Percentiles rank a stretch among this genome's conserved stretches.
These are phyloP conservation scores for Knipowitschia caucasica DNA, from an alignment of 2,797 vertebrate genomes.

Conservation along the genomic window DNA sequence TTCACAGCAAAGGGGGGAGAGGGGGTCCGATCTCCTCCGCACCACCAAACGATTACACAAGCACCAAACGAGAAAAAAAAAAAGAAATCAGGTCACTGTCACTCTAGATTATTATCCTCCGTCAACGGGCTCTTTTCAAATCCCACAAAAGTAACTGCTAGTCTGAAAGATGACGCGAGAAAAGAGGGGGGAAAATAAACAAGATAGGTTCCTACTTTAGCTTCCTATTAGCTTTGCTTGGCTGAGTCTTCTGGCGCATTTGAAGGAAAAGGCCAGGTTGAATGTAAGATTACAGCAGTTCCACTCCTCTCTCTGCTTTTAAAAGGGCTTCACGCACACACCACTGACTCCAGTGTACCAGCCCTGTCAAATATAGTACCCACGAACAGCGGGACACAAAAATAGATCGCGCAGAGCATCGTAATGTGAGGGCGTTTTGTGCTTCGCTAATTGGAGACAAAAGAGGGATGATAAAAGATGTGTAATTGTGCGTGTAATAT, in stretches of 20 bases:
- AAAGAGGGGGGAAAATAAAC: slow-evolving; percentile 19
- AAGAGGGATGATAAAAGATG: slow-evolving; percentile 15
- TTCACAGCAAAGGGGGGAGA: slow-evolving; percentile 17
- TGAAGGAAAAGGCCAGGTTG: slow-evolving; percentile 32
- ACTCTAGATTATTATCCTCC: slow-evolving; percentile 66
- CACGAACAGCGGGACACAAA: slow-evolving; percentile 32
- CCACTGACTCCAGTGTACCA: slow-evolving; percentile 39
- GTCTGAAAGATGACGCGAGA: slow-evolving; percentile 52
- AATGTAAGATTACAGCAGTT: slow-evolving; percentile 10
- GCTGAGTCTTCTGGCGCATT: slow-evolving; percentile 40
- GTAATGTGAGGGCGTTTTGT: slow-evolving; percentile 28
- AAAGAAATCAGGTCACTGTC: slow-evolving; percentile 68
- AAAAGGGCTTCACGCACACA: slow-evolving; percentile 43
- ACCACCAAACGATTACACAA: slow-evolving; percentile 55
- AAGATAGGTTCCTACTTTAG: slow-evolving; percentile 45
- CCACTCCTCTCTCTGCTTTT: slow-evolving; percentile 50
- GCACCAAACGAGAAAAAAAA: slow-evolving; percentile 14
- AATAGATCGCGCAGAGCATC: slow-evolving; percentile 40
- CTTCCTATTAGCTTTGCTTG: slow-evolving; percentile 64
- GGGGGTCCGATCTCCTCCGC: slow-evolving; percentile 44
- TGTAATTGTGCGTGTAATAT: slow-evolving; percentile 27
- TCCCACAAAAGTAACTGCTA: slow-evolving; percentile 50
- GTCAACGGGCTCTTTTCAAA: slow-evolving; percentile 58
- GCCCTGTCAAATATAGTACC: slow-evolving; percentile 42
- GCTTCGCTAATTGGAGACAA: slow-evolving; percentile 33